Evolutionary conservation across 2,888 invertebrate species (phyloP).

Genomic region (Tinea trinotella): DNA sequence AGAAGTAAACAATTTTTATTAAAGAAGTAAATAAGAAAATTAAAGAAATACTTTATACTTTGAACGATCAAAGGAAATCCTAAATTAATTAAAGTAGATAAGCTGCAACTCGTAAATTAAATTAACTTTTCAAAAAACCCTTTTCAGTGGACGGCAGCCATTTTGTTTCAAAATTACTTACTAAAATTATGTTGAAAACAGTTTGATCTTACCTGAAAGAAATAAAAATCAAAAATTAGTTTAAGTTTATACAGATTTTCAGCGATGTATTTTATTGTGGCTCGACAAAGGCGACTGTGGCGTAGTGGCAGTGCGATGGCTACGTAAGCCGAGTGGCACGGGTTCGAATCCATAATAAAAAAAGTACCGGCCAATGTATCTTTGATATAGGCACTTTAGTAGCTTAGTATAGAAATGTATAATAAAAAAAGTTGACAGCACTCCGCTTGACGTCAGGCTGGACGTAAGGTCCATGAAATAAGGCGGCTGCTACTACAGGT

Average conservation of each 20-base stretch:
- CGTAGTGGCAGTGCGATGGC: no score
- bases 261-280: no score
- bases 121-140: neutral
- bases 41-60: neutral
- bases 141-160: neutral
- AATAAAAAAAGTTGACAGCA: no score
- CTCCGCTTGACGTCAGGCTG: no score
- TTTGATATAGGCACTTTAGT: no score
- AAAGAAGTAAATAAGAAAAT: neutral
- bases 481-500: no score
- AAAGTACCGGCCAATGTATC: no score
- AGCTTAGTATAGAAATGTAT: no score
- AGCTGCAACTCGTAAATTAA: neutral
- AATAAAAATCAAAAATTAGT: neutral
- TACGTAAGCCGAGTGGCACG: no score
- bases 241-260: neutral
- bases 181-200: neutral
- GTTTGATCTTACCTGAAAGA: neutral
- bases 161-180: neutral
- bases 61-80: neutral
- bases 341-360: no score
- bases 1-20: neutral
- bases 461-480: no score
- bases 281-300: no score
- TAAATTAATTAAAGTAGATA: neutral